Evolutionary conservation across 2,797 vertebrate species (phyloP).

Genomic region (Nyctalus aviator): DNA sequence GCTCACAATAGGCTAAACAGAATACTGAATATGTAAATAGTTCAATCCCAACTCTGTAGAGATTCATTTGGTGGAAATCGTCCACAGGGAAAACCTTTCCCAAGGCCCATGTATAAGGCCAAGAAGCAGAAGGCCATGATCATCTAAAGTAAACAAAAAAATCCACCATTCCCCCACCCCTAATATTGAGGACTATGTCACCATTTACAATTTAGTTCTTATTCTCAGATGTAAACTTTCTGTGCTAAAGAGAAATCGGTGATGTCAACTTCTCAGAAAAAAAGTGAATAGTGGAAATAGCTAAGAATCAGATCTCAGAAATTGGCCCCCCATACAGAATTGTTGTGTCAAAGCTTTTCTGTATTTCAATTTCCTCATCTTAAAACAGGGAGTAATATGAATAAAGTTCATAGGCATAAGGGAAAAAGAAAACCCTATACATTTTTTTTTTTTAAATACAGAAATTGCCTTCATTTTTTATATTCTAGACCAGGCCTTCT

Average conservation of each 20-base stretch:
- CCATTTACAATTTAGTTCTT: constrained; percentile 42
- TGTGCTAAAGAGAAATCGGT: constrained; percentile 31
- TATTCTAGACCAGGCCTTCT: neutral
- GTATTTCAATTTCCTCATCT: constrained; percentile 29
- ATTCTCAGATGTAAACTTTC: constrained; percentile 4
- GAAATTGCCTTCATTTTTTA: constrained; percentile 45
- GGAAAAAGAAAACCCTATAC: neutral
- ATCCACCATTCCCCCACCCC: neutral
- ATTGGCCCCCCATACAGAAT: neutral
- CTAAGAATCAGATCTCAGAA: constrained; percentile 48
- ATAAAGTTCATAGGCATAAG: neutral
- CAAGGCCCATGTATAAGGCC: neutral
- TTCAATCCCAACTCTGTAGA: neutral
- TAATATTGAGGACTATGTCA: neutral
- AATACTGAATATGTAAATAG: constrained; percentile 44
- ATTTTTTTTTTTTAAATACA: constrained; percentile 35
- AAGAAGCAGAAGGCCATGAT: constrained; percentile 51
- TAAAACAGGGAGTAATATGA: constrained; percentile 2
- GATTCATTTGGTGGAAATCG: constrained; percentile 27
- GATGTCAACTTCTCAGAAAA: constrained; percentile 9
- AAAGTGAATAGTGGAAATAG: neutral
- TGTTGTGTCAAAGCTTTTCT: constrained; percentile 8
- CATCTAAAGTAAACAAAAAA: constrained; percentile 7
- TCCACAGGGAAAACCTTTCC: constrained; percentile 44
- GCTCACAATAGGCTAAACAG: neutral